Percentiles rank a stretch among this genome's conserved stretches.
Conservation (phyloP, 2,888 invertebrate species). For the Athrips mouffetella region DNA sequence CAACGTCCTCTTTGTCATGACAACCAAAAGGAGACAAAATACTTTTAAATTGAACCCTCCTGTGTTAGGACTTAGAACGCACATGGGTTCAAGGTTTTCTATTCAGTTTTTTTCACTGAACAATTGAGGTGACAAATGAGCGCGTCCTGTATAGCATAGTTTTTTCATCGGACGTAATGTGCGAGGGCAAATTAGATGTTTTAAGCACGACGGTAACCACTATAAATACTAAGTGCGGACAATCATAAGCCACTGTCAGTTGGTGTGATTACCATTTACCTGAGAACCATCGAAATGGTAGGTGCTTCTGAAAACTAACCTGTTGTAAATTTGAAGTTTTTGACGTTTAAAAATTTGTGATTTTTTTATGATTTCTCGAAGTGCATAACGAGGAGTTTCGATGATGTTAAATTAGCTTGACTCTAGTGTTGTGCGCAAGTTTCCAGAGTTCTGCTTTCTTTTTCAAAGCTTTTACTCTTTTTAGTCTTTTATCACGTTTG, state of each 20-base stretch:
- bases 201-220: constrained; percentile 36
- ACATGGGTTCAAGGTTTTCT: constrained; percentile 2
- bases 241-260: constrained; percentile 51
- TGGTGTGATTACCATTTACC: constrained; percentile 36
- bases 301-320: constrained; percentile 32
- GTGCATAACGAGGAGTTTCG: too few relatives aligned
- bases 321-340: too few relatives aligned
- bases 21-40: neutral
- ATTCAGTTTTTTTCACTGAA: constrained; percentile 8
- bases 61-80: neutral
- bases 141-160: constrained; percentile 24
- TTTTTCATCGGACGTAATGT: constrained; percentile 55
- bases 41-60: neutral
- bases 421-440: too few relatives aligned
- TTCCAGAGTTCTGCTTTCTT: too few relatives aligned
- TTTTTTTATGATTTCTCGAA: too few relatives aligned
- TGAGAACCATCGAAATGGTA: constrained; percentile 38
- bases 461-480: too few relatives aligned
- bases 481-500: too few relatives aligned
- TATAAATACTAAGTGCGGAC: constrained; percentile 54
- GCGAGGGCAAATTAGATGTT: constrained; percentile 63
- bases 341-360: too few relatives aligned
- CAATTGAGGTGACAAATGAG: constrained; percentile 11
- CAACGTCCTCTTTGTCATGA: constrained; percentile 1
- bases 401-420: too few relatives aligned